Percentiles rank a stretch among this genome's conserved stretches.
These are phyloP conservation scores for Dascillus cervinus DNA, from an alignment of 2,888 invertebrate genomes.

Conservation along the genomic window DNA sequence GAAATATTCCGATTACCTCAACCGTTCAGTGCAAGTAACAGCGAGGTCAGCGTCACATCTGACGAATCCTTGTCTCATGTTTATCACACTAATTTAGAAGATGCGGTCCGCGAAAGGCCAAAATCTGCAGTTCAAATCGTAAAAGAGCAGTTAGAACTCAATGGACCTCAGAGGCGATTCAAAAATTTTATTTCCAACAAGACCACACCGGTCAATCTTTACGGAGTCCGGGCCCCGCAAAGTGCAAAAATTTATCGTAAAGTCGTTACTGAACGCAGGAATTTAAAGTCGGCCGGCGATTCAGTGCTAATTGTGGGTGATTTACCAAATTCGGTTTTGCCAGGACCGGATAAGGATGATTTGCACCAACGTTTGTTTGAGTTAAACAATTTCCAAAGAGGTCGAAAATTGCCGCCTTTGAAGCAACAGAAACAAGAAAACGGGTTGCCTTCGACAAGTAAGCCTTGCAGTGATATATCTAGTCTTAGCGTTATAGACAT, in stretches of 20 bases:
- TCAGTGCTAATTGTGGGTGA: conserved; percentile 20
- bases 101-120: conserved; percentile 25
- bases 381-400: conserved; percentile 16
- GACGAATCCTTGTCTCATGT: conserved; percentile 30
- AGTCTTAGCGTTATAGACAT: conserved; percentile 22
- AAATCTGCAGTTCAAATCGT: conserved; percentile 38
- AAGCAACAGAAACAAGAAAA: conserved; percentile 6
- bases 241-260: conserved; percentile 17
- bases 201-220: conserved; percentile 33
- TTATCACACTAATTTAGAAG: conserved; percentile 21
- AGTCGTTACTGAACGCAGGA: conserved; percentile 19
- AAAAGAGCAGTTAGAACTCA: conserved; percentile 33
- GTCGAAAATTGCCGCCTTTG: conserved; percentile 7
- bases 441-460: background rate
- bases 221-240: conserved; percentile 20
- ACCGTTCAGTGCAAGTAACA: conserved; percentile 2
- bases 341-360: conserved; percentile 23
- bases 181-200: conserved; percentile 28
- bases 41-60: conserved; percentile 15
- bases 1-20: no score
- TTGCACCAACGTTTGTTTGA: conserved; percentile 21
- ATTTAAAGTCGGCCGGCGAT: conserved; percentile 34
- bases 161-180: conserved; percentile 15
- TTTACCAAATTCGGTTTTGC: conserved; percentile 18
- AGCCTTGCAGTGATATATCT: conserved; percentile 9